Conservation (phyloP, 2,888 invertebrate genomes). For the Caenorhabditis becei region DNA sequence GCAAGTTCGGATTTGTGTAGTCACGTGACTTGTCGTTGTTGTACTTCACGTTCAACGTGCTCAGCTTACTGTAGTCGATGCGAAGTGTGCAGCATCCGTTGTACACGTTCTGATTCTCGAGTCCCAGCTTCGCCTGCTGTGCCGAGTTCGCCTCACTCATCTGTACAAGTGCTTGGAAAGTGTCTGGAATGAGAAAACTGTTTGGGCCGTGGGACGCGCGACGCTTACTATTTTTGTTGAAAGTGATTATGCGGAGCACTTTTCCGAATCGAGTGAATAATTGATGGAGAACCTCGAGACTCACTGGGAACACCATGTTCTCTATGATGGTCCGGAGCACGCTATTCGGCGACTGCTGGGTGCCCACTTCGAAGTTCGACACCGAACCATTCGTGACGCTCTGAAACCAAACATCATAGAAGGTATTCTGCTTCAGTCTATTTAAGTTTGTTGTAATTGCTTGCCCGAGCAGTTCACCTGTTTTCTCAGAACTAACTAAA, state of each 20-base stretch:
- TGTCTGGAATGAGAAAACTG: constrained; percentile 85
- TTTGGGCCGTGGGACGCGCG: background rate
- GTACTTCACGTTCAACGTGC: constrained; percentile 97
- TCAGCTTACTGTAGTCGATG: constrained; percentile 91
- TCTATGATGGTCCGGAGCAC: constrained; percentile 98
- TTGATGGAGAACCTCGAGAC: constrained; percentile 93
- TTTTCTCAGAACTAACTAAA: background rate
- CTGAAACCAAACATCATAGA: constrained; percentile 28
- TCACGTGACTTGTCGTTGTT: constrained; percentile 99
- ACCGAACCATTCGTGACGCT: constrained; percentile 65
- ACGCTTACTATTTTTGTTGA: constrained; percentile 97
- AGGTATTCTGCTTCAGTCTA: background rate
- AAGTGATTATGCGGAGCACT: constrained; percentile 99
- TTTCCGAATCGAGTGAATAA: constrained; percentile 99
- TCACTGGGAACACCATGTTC: constrained; percentile 98
- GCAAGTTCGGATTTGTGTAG: constrained; percentile 98
- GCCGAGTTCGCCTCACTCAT: constrained; percentile 97
- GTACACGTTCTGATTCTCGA: constrained; percentile 99
- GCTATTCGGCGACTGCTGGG: constrained; percentile 85
- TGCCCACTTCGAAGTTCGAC: constrained; percentile 88
- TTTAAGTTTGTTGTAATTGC: background rate
- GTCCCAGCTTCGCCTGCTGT: constrained; percentile 95
- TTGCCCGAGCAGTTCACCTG: background rate
- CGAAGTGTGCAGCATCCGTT: constrained; percentile 93
- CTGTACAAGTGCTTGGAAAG: constrained; percentile 98